Evolutionary conservation across 2,888 invertebrate genomes (phyloP).

Genomic region (Eupithecia centaureata): DNA sequence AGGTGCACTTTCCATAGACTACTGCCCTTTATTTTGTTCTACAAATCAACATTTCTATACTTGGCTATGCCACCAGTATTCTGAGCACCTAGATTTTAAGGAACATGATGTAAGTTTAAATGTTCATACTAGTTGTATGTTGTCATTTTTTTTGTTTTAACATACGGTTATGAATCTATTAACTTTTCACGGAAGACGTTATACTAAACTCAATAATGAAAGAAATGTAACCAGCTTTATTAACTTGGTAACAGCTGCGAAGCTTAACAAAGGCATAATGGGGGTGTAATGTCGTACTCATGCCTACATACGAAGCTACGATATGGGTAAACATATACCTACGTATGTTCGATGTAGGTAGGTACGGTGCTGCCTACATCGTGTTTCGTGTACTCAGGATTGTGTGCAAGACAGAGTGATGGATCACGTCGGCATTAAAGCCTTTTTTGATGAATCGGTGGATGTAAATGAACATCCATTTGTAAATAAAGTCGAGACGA

Average conservation of each 20-base stretch:
- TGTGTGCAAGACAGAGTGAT: slow-evolving; percentile 27
- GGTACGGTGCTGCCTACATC: slow-evolving; percentile 10
- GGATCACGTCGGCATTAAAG: slow-evolving; percentile 19
- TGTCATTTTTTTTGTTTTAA: too few relatives aligned
- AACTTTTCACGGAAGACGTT: background rate
- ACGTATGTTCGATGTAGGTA: background rate
- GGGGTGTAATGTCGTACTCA: slow-evolving; percentile 21
- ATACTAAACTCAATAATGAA: slow-evolving; percentile 5
- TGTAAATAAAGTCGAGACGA: slow-evolving; percentile 23
- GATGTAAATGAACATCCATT: slow-evolving; percentile 29
- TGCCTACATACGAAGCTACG: slow-evolving; percentile 9
- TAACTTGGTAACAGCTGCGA: slow-evolving; percentile 19
- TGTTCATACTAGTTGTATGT: too few relatives aligned
- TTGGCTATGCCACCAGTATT: too few relatives aligned
- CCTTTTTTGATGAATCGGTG: slow-evolving; percentile 27
- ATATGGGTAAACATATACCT: background rate
- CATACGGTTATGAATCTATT: too few relatives aligned
- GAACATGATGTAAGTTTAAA: too few relatives aligned
- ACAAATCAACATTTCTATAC: too few relatives aligned
- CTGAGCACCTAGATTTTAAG: too few relatives aligned
- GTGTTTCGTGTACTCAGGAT: slow-evolving; percentile 22
- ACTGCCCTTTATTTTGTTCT: too few relatives aligned
- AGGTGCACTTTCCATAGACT: too few relatives aligned
- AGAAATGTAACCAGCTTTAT: slow-evolving; percentile 11
- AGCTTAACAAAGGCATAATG: slow-evolving; percentile 23